These are phyloP conservation scores for Peromyscus maniculatus DNA, from an alignment of 2,113 vertebrate genomes.

Conservation along the genomic window DNA sequence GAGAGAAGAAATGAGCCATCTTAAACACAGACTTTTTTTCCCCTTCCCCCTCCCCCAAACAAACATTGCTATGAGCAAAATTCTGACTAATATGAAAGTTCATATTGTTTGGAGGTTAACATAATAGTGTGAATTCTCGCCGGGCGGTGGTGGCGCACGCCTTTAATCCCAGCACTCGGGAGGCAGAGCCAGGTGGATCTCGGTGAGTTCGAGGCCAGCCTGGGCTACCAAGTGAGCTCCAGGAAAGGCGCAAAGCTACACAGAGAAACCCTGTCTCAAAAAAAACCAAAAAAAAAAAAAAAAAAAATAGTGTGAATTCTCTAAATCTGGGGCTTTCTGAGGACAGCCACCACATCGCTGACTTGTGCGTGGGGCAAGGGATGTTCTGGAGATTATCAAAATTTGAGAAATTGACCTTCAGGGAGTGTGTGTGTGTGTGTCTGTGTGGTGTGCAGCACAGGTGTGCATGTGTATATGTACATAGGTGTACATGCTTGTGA, in stretches of 20 bases:
- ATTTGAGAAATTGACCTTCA: neutral
- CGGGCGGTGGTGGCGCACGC: too few relatives aligned
- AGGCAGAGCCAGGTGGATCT: too few relatives aligned
- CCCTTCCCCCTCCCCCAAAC: neutral
- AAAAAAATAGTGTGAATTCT: too few relatives aligned
- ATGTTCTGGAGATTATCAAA: neutral
- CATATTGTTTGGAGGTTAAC: neutral
- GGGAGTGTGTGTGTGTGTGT: neutral
- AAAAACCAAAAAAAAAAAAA: too few relatives aligned
- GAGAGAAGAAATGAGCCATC: too few relatives aligned
- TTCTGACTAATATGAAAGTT: neutral
- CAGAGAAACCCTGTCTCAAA: too few relatives aligned
- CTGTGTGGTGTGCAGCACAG: neutral
- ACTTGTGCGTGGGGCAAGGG: rapidly evolving
- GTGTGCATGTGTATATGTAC: neutral
- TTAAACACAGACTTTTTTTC: neutral
- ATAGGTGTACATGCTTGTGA: too few relatives aligned
- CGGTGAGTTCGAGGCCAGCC: too few relatives aligned
- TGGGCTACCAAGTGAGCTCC: too few relatives aligned
- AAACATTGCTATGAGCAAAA: neutral
- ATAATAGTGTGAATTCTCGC: too few relatives aligned
- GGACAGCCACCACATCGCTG: neutral
- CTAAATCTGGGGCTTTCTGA: neutral
- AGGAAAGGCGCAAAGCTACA: too few relatives aligned
- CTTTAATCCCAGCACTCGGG: too few relatives aligned